These are phyloP conservation scores for Coelogynopora nodosa DNA, from an alignment of 2,888 invertebrate genomes.

Conservation along the genomic window DNA sequence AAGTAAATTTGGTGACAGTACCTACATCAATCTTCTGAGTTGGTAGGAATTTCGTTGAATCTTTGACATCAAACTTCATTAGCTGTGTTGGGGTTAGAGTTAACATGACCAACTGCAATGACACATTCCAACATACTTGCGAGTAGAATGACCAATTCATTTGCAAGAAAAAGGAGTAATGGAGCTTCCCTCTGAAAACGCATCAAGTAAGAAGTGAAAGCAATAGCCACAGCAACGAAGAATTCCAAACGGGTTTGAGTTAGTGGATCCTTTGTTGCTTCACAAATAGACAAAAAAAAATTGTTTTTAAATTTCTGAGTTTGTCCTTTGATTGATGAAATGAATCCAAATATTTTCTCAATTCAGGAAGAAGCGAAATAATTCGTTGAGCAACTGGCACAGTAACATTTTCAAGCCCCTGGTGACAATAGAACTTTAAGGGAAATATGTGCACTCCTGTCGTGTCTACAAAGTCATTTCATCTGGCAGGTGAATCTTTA, in stretches of 20 bases:
- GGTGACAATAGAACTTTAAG: background rate
- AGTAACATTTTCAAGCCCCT: background rate
- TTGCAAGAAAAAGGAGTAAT: background rate
- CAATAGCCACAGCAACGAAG: background rate
- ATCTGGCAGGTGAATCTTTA: background rate
- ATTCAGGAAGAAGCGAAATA: background rate
- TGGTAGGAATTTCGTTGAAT: background rate
- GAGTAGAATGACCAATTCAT: background rate
- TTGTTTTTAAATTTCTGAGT: background rate
- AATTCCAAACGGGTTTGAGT: background rate
- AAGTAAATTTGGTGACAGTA: background rate
- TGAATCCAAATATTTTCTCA: background rate
- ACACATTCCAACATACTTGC: background rate
- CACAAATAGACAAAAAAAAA: background rate
- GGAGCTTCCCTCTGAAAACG: background rate
- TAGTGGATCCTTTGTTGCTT: background rate
- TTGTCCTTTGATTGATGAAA: background rate
- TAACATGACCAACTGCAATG: background rate
- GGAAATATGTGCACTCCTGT: background rate
- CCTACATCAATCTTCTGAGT: background rate
- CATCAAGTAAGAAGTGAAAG: background rate
- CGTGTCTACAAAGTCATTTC: background rate
- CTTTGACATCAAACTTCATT: background rate
- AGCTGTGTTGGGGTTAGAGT: background rate
- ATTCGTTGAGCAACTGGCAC: background rate